Percentiles rank a stretch among this genome's conserved stretches.
Conservation (phyloP, 2,113 vertebrate genomes). For the Apus apus region DNA sequence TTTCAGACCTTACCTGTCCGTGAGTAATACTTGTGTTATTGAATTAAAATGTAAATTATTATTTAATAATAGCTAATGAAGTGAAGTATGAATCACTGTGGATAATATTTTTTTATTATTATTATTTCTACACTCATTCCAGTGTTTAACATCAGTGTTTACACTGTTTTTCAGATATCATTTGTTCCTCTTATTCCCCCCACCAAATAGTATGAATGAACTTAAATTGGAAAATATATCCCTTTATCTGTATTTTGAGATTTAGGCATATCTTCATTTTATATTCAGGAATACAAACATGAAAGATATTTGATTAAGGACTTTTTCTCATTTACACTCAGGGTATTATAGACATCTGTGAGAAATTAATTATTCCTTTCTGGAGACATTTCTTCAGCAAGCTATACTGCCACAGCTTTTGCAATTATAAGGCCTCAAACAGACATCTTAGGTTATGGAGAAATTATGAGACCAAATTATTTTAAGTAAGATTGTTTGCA, state of each 20-base stretch:
- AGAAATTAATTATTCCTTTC: not conserved
- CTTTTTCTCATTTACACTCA: not conserved
- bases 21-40: slow-evolving; percentile 76
- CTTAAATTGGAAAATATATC: not conserved
- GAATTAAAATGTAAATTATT: not conserved
- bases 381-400: not conserved
- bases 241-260: not conserved
- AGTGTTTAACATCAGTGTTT: not conserved
- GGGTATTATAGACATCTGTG: not conserved
- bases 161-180: not conserved
- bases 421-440: not conserved
- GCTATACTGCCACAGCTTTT: not conserved
- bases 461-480: not conserved
- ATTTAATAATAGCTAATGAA: not conserved
- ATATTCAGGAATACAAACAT: not conserved
- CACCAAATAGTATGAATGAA: not conserved
- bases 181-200: not conserved
- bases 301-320: not conserved
- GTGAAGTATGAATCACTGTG: not conserved
- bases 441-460: not conserved
- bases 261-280: not conserved
- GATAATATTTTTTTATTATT: not conserved
- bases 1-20: slow-evolving; percentile 97
- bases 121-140: not conserved
- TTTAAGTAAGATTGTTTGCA: not conserved